Evolutionary conservation across 2,113 vertebrate species (phyloP), one percentile per base, ranked within the genome.

Genomic region (Lichenostomus cassidix): DNA sequence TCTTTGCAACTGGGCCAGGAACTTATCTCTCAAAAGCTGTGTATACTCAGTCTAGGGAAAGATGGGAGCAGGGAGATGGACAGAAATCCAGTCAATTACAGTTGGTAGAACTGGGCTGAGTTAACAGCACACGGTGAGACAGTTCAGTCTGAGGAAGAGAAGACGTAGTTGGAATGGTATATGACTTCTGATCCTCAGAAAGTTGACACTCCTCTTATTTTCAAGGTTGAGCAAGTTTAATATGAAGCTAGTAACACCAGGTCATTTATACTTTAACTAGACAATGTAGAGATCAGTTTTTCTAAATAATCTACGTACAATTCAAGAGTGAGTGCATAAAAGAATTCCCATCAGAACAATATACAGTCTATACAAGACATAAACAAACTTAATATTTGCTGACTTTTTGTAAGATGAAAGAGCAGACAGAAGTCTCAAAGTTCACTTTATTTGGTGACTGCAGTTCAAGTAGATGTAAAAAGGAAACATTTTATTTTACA

Each of bases 51-150:
- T 17, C 18, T 47, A 47, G 6, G 15, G 15, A 29, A 78, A 82
- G 22, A 33, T 4, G 1, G 3, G 3, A 4, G 6, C 5, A 12
- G 17, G 21, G 9, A 27, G 29, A 39, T 14, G 14, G 22, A 33
- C 7, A 5, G 28, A 69, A 83, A 68, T 60, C 47, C 33, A 68
- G 8, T 47, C 33, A 39, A 16, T 63, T 87, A 35, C 15, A 42
- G 18, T 11, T 63, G 22, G n/a, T 58, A 55, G 25, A 75, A 42
- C 1, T 55, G 15, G 41, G 3, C 19, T 77, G 41, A 84, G 9
- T 39, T 62, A 69, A 49, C 15, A 78, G 9, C 20, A 55, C 5
- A 3, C 3, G 11, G 35, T 76, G 12, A 39, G 14, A 47, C 9
- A 73, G 24, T 41, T 39, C 27, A 68, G 0, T 52, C 5, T 44